These are phyloP conservation scores for Pantelozetes paolii DNA, from an alignment of 2,888 invertebrate species.

Conservation along the genomic window DNA sequence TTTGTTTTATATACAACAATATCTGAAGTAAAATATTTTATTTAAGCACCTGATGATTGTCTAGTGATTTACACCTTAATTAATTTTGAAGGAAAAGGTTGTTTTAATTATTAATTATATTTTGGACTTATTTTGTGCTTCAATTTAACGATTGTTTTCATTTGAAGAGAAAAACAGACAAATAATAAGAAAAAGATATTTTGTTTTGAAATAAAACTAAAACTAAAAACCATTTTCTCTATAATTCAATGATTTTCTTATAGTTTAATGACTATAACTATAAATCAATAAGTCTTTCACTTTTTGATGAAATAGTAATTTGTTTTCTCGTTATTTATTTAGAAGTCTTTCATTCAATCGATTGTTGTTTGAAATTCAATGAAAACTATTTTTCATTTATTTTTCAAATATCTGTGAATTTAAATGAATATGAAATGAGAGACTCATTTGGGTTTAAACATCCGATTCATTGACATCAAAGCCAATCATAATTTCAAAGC, in stretches of 20 bases:
- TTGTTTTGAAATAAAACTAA: not conserved
- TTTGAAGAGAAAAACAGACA: not conserved
- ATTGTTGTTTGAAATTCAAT: not conserved
- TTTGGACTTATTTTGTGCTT: too few species aligned
- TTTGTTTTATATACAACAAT: too few species aligned
- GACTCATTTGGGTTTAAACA: too few species aligned
- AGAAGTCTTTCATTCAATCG: not conserved
- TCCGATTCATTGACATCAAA: too few species aligned
- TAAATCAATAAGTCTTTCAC: slow-evolving; percentile 2
- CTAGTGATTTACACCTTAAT: too few species aligned
- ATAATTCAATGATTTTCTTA: not conserved
- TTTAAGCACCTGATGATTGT: too few species aligned
- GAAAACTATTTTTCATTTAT: not conserved
- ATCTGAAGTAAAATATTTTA: too few species aligned
- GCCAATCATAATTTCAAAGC: too few species aligned
- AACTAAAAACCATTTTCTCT: not conserved
- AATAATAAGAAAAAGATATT: not conserved
- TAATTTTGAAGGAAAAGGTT: too few species aligned
- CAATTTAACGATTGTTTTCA: not conserved
- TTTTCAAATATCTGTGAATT: too few species aligned
- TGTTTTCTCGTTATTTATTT: not conserved
- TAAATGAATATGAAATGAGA: too few species aligned
- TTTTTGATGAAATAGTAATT: not conserved
- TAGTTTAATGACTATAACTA: not conserved
- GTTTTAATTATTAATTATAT: too few species aligned